Evolutionary conservation across 2,113 vertebrate genomes (phyloP), one percentile per base, ranked within the genome.

Genomic region (Eulacestoma nigropectus): DNA sequence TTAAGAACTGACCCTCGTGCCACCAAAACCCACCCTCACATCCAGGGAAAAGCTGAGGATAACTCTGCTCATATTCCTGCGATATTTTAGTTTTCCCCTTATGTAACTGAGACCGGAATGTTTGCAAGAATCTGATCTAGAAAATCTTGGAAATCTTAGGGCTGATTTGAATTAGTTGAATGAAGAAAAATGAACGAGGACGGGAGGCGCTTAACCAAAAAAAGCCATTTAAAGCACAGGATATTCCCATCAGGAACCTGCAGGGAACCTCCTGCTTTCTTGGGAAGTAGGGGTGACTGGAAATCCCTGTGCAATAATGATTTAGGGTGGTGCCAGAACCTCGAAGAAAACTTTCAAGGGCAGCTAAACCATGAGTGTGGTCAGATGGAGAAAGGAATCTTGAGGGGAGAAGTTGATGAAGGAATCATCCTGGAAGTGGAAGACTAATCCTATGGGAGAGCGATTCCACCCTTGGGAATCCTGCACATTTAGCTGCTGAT

Each of bases 391-490:
- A n/a, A 68, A 30, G 53, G 64, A 81, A 55, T 17, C 7, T 4
- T 30, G 26, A 63, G 33, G 20, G 26, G 60, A 42, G n/a, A 55
- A 65, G 44, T 0, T 35, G 84, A 20, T n/a, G 68, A 50, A 77
- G 63, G 29, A 47, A 60, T 47, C 35, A 39, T 33, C 26, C 30
- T 29, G 29, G 37, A 70, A 25, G 7, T 10, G 25, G 50, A 63
- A 90, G 47, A 42, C 0, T 27, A 89, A 84, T 75, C 19, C 16
- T 15, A 0, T 1, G 13, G 0, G 2, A 39, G 33, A 21, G 9
- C 37, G 67, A 30, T 46, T 33, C 37, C 30, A 37, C 9, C 14
- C 46, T 17, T 37, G 79, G 49, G 60, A 67, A 29, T 44, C 78
- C 53, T 79, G n/a, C 32, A 41, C 6, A 4, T 72, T 65, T 9